Percentiles rank a stretch among this genome's conserved stretches.
These are phyloP conservation scores for Emydura subglobosa DNA, from an alignment of 2,113 vertebrate species.

Conservation along the genomic window DNA sequence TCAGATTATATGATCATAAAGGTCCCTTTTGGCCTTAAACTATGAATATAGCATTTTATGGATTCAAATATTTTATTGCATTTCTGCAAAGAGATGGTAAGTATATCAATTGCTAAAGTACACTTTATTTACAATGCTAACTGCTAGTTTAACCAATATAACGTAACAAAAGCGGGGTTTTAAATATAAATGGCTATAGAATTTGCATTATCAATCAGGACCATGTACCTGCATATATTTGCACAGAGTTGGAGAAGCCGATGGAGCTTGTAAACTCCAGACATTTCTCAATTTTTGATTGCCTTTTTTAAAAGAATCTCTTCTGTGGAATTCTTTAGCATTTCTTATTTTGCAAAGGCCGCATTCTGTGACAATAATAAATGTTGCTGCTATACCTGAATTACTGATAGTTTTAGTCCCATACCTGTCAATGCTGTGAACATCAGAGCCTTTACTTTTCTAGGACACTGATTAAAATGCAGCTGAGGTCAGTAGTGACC, in stretches of 20 bases:
- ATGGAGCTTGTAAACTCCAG: not conserved
- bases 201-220: not conserved
- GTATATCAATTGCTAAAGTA: no score
- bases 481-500: not conserved
- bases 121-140: not conserved
- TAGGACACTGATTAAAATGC: no score
- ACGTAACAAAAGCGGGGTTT: not conserved
- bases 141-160: not conserved
- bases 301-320: not conserved
- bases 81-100: no score
- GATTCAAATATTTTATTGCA: no score
- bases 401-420: not conserved
- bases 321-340: not conserved
- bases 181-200: not conserved
- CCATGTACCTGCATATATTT: not conserved
- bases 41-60: no score
- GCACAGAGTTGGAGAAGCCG: no score
- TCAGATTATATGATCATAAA: no score
- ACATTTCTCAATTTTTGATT: not conserved
- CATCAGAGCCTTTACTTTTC: not conserved
- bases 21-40: no score
- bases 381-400: not conserved
- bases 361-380: not conserved
- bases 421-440: not conserved
- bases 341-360: not conserved